Percentiles rank a stretch among this genome's conserved stretches.
Evolutionary conservation across 2,888 invertebrate genomes (phyloP).

Genomic region (Cyrtodaria siliqua): DNA sequence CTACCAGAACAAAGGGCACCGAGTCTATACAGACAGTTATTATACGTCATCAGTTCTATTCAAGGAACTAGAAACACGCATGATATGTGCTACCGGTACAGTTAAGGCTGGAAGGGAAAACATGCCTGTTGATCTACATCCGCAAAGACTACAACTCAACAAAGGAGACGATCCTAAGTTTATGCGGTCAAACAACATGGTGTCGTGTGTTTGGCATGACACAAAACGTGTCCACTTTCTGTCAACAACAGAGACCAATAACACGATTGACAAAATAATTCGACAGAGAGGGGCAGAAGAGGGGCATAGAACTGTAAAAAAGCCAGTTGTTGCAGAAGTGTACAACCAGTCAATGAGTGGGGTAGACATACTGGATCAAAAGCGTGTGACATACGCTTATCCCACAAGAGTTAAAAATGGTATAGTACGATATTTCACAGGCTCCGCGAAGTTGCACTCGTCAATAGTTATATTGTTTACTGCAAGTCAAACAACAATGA

Average conservation of each 20-base stretch:
- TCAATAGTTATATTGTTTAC: conserved; percentile 59
- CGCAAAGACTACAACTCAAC: conserved; percentile 14
- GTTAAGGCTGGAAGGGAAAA: conserved; percentile 38
- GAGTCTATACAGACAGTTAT: conserved; percentile 42
- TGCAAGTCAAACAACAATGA: conserved; percentile 3
- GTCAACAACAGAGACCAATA: conserved; percentile 9
- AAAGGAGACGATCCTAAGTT: conserved; percentile 65
- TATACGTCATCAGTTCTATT: conserved; percentile 37
- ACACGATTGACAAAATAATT: conserved; percentile 23
- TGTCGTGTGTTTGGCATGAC: conserved; percentile 63
- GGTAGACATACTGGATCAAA: conserved; percentile 27
- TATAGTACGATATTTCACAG: conserved; percentile 5
- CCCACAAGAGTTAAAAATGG: conserved; percentile 18
- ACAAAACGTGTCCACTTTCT: conserved; percentile 55
- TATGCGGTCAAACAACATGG: conserved; percentile 33
- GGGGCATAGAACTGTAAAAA: conserved; percentile 25
- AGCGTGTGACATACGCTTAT: conserved; percentile 15
- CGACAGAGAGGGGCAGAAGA: conserved; percentile 4
- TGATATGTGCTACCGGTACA: conserved; percentile 46
- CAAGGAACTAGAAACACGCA: conserved; percentile 17
- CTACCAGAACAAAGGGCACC: conserved; percentile 43
- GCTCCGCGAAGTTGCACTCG: conserved; percentile 47
- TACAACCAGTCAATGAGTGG: conserved; percentile 41
- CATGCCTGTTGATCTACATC: conserved; percentile 44
- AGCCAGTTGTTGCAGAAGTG: conserved; percentile 28